Evolutionary conservation across 1,140 invertebrate species (phyloP), one percentile per base, ranked within the genome.

Genomic region (Odontomachus brunneus): DNA sequence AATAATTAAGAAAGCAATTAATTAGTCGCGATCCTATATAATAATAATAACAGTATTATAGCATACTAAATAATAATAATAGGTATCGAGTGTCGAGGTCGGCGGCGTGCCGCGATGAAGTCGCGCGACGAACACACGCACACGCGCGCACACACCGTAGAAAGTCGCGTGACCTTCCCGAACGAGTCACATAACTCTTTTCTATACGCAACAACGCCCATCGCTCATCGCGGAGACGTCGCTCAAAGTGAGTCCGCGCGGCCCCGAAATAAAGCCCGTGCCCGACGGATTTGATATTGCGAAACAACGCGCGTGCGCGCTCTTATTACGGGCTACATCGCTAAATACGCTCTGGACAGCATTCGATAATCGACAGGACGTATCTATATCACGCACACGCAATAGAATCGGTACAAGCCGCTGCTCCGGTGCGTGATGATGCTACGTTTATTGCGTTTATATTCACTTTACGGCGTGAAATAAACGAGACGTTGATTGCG

Each of bases 151-250:
- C 44, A 15, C 60, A 33, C 38, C 38, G 51, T 71, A 71, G 75
- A 80, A 80, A 80, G 75, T 69, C 24, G n/a, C 38, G 19, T 17
- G 51, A 57, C 63, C 65, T 71, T 71, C 51, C 65, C 75, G 11
- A 14, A 33, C 75, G 33, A 67, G 22, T 78, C 63, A 15, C 63
- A 55, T 29, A 69, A 48, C 33, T 80, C 65, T 33, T 44, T 44
- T 5, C n/a, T 48, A 66, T 51, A 80, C 75, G 63, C 51, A 80
- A 48, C 51, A 78, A 80, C 51, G 22, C 49, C 49, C 51, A 44
- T 69, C 75, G 22, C 24, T 80, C 75, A 80, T 55, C 48, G 19
- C 29, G 48, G 75, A 33, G 51, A 80, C 65, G 75, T 80, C 63
- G 22, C 33, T 67, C 74, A 78, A 69, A 78, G 51, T 57, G 59